Conservation (phyloP, 2,113 vertebrate genomes). For the Sprattus sprattus region DNA sequence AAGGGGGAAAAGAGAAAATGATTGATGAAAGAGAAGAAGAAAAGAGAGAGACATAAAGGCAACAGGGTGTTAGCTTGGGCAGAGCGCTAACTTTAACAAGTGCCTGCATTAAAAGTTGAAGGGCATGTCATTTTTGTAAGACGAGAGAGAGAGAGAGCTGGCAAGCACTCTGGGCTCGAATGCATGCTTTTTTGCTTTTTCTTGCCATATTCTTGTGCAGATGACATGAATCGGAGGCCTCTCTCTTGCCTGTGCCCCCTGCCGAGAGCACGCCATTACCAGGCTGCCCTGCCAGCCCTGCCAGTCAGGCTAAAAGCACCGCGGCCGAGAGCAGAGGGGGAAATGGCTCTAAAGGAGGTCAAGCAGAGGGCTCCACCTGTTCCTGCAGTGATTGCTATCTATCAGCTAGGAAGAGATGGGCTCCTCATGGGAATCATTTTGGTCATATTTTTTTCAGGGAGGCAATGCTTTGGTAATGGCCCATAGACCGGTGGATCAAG, state of each 20-base stretch:
- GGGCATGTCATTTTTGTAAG: background rate
- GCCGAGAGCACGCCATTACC: conserved; percentile 71
- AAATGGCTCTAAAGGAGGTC: conserved; percentile 63
- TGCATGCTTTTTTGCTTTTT: conserved; percentile 35
- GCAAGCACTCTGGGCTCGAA: conserved; percentile 16
- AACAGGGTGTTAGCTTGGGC: background rate
- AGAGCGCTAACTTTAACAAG: background rate
- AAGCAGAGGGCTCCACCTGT: conserved; percentile 46
- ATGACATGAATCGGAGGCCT: conserved; percentile 48
- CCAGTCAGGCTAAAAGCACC: conserved; percentile 67
- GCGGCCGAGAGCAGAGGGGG: conserved; percentile 57
- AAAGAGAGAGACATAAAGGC: background rate
- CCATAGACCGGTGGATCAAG: background rate
- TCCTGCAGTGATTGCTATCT: conserved; percentile 58
- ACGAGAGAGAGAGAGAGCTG: background rate
- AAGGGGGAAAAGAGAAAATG: background rate
- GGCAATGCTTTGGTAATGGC: background rate
- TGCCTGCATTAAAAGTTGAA: background rate
- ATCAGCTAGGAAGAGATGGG: conserved; percentile 40
- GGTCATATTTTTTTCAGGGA: background rate
- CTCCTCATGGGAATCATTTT: background rate
- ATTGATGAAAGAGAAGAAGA: background rate
- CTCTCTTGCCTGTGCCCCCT: conserved; percentile 59
- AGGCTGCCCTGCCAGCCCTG: conserved; percentile 57
- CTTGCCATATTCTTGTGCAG: conserved; percentile 49